A percentile compares a stretch with the other conserved stretches of the same genome.
Conservation (phyloP, 2,888 invertebrate genomes). For the Nomada ruficornis region DNA sequence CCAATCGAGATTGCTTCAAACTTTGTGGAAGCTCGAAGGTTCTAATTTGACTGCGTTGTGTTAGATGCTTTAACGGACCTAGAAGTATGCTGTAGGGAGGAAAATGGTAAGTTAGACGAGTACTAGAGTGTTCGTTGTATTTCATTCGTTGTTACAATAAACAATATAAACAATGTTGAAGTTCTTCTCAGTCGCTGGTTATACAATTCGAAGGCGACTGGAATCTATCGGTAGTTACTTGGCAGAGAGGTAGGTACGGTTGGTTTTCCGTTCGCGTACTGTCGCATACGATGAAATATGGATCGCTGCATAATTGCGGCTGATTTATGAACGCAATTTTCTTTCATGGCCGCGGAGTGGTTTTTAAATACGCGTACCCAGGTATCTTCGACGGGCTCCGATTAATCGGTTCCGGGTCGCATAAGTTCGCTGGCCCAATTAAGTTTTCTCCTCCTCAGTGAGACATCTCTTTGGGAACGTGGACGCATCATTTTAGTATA, state of each 20-base stretch:
- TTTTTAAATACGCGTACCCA: slow-evolving; percentile 33
- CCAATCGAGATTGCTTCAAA: background rate
- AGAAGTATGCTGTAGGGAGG: background rate
- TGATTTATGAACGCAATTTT: slow-evolving; percentile 47
- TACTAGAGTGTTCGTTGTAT: background rate
- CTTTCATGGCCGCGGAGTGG: background rate
- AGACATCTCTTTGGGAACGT: background rate
- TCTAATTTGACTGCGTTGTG: too few relatives aligned
- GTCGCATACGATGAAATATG: slow-evolving; percentile 36
- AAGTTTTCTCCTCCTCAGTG: background rate
- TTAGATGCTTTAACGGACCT: background rate
- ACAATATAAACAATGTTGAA: background rate
- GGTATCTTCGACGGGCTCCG: slow-evolving; percentile 2
- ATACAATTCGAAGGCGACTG: background rate
- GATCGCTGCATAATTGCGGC: slow-evolving; percentile 37
- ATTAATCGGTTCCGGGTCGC: slow-evolving; percentile 23
- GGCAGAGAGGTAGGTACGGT: background rate
- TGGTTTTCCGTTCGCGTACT: slow-evolving; percentile 19
- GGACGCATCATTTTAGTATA: background rate
- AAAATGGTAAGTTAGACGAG: background rate
- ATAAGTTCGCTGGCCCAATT: slow-evolving; percentile 1
- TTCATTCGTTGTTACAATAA: background rate
- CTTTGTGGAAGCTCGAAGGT: background rate
- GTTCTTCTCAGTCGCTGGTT: background rate
- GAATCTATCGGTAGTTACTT: background rate